These are phyloP conservation scores for Drosophila melanosoma DNA, from an alignment of 2,888 invertebrate genomes.

Conservation along the genomic window DNA sequence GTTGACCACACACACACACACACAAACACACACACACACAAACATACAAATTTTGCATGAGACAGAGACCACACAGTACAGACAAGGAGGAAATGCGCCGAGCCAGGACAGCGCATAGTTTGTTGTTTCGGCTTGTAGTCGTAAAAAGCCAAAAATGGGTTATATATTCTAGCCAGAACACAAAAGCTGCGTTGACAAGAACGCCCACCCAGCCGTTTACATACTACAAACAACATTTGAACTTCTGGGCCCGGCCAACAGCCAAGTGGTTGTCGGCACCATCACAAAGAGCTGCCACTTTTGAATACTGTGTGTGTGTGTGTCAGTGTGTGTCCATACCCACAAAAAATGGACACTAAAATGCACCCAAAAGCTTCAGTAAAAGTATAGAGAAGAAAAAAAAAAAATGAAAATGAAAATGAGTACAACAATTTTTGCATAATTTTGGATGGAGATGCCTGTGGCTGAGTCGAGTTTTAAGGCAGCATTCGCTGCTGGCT, in stretches of 20 bases:
- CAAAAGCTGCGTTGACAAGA: conserved; percentile 81
- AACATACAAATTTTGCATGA: conserved; percentile 67
- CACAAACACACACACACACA: conserved; percentile 62
- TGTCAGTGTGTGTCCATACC: conserved; percentile 45
- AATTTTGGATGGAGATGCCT: conserved; percentile 70
- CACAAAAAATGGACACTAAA: conserved; percentile 40
- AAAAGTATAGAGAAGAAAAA: conserved; percentile 20
- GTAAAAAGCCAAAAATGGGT: conserved; percentile 79
- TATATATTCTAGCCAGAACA: conserved; percentile 75
- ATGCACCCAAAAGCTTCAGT: conserved; percentile 25
- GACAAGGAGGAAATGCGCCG: conserved; percentile 25
- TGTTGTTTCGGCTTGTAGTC: conserved; percentile 67
- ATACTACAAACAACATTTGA: conserved; percentile 57
- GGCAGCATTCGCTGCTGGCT: conserved; percentile 15
- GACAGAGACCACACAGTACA: conserved; percentile 53
- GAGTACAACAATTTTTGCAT: conserved; percentile 64
- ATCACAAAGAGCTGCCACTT: conserved; percentile 67
- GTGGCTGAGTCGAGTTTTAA: conserved; percentile 47
- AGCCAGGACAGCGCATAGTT: conserved; percentile 43
- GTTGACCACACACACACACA: conserved; percentile 62
- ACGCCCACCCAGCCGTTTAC: conserved; percentile 53
- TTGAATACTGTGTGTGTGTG: conserved; percentile 42
- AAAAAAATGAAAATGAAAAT: conserved; percentile 26
- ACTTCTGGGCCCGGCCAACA: conserved; percentile 55
- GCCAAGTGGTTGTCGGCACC: conserved; percentile 41